Evolutionary conservation across 2,888 invertebrate species (phyloP).

Genomic region (Koerneria pararmatus): DNA sequence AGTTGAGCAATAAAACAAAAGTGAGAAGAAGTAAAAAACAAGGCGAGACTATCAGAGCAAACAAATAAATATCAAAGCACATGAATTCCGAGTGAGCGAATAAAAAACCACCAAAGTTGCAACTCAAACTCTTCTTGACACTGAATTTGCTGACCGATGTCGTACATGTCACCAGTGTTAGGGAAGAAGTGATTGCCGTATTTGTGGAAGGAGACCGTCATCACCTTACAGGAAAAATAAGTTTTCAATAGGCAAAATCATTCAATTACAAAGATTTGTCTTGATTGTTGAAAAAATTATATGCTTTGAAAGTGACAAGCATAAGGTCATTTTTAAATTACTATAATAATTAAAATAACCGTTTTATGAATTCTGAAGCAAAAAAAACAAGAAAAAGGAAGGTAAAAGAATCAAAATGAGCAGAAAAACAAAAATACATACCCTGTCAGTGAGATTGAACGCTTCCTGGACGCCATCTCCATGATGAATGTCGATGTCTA

Average conservation of each 20-base stretch:
- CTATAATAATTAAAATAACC: not conserved
- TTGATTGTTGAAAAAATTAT: no score
- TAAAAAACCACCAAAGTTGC: no score
- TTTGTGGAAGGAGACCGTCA: constrained; percentile 98
- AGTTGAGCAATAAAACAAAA: no score
- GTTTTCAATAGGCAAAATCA: constrained; percentile 64
- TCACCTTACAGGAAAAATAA: constrained; percentile 82
- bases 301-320: not conserved
- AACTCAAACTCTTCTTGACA: no score
- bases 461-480: constrained; percentile 63
- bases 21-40: no score
- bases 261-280: not conserved
- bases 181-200: constrained; percentile 91
- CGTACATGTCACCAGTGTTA: constrained; percentile 97
- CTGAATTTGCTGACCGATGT: no score
- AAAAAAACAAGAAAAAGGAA: not conserved
- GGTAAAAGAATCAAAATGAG: no score
- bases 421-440: no score
- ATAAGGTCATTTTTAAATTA: not conserved
- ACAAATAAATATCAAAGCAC: no score
- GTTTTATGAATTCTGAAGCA: not conserved
- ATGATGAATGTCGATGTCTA: constrained; percentile 98
- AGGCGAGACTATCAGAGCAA: no score
- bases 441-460: constrained; percentile 57
- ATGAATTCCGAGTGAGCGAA: no score